phyloP scores from a whole-genome alignment of 2,113 vertebrate genomes.

The Sturnus vulgaris region DNA sequence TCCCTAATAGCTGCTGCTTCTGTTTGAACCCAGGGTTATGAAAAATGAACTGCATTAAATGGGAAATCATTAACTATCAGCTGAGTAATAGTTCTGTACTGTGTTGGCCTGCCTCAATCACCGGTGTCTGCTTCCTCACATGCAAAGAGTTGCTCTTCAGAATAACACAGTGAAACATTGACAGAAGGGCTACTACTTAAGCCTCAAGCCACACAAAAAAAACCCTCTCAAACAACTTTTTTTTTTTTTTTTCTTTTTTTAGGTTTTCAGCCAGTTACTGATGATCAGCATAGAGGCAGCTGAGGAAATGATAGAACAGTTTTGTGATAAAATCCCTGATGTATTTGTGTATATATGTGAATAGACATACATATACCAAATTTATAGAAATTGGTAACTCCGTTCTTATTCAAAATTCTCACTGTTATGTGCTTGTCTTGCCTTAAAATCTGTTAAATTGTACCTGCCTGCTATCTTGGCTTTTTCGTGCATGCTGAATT shows the following conservation, averaged over 20 bases:
- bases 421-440: neutral
- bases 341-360: neutral
- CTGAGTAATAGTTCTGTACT: conserved; percentile 53
- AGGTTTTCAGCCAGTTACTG: neutral
- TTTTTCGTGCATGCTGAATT: conserved; percentile 38
- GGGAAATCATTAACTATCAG: conserved; percentile 71
- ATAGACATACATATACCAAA: neutral
- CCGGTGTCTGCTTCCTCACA: conserved; percentile 29
- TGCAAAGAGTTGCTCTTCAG: conserved; percentile 41
- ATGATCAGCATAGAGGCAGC: neutral
- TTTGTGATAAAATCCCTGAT: neutral
- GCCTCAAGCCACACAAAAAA: neutral
- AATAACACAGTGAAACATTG: conserved; percentile 3
- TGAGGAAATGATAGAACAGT: neutral
- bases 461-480: neutral
- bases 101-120: conserved; percentile 44
- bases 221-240: neutral
- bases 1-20: conserved; percentile 64
- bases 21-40: conserved; percentile 68
- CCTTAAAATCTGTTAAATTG: conserved; percentile 44
- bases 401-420: conserved; percentile 3
- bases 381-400: conserved; percentile 11
- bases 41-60: conserved; percentile 69
- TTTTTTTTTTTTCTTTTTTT: neutral
- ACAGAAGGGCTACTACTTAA: neutral